phyloP scores from a whole-genome alignment of 2,888 invertebrate genomes.

The Drosophila imparisetae region DNA sequence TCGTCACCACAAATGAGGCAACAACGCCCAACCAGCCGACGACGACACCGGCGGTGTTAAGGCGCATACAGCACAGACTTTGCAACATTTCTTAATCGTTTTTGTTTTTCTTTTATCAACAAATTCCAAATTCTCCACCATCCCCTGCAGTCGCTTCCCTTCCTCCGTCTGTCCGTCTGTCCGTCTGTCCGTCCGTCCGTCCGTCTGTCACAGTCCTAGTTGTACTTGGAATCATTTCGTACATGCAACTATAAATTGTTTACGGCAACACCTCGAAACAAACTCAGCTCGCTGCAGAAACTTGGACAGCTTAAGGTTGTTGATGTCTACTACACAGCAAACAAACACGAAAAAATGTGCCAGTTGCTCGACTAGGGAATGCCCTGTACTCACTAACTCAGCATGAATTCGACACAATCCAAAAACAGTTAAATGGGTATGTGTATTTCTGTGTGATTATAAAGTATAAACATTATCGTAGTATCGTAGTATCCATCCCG shows the following conservation, averaged over 20 bases:
- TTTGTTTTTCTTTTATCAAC: neutral
- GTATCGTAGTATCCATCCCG: neutral
- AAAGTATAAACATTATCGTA: neutral
- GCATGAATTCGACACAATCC: neutral
- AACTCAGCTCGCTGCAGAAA: constrained; percentile 20
- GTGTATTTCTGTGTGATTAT: neutral
- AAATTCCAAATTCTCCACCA: constrained; percentile 1
- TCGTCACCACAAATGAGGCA: constrained; percentile 61
- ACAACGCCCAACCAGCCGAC: constrained; percentile 82
- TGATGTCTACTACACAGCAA: constrained; percentile 25
- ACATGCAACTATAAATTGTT: constrained; percentile 28
- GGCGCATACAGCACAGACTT: constrained; percentile 74
- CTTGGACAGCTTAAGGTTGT: constrained; percentile 58
- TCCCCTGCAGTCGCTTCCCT: neutral
- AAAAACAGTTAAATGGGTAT: neutral
- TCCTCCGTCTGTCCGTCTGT: neutral
- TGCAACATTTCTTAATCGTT: constrained; percentile 62
- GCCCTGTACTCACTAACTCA: neutral
- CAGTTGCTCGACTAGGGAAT: neutral
- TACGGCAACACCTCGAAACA: constrained; percentile 37
- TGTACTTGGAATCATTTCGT: constrained; percentile 30
- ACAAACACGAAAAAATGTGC: neutral
- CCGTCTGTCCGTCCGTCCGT: neutral
- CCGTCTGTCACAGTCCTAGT: constrained; percentile 21
- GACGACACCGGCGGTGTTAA: constrained; percentile 81